Evolutionary conservation across 2,888 invertebrate genomes (phyloP), one percentile per base, ranked within the genome.

Genomic region (Cataglyphis livida): DNA sequence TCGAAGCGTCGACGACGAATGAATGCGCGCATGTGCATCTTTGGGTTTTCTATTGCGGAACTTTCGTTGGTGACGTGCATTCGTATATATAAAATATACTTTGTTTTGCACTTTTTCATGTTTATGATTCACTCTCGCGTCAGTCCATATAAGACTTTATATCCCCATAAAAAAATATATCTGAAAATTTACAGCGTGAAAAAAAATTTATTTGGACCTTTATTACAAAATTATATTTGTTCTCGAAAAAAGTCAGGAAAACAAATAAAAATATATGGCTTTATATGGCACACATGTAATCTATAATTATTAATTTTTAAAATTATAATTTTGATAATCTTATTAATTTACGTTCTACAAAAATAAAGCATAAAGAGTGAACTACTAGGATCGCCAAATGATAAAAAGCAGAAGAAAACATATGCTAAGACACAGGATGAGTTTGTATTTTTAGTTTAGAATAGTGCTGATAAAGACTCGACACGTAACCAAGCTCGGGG

Each of bases 401-500:
- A 65, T 76, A 68, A 61, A 32, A 41, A 71, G 38, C 7, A 61
- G 65, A 78, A 68, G 41, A 25, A 51, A 78, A 75, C 74, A 64
- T 82, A 85, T 83, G 82, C 70, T 65, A 74, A 73, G 68, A 82
- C 48, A 68, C 18, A 15, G 48, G n/a, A 84, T 35, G 83, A 79
- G 75, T 83, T 81, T 81, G 73, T 70, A 73, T 84, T 81, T 79
- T 48, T 61, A 62, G 9, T 44, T 54, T 48, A 73, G 18, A 81
- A 79, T 32, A 74, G 32, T 70, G 81, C 78, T 83, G 87, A 87
- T 90, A 87, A 90, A 85, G 76, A 83, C 82, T 82, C 70, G 35
- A 51, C 78, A 83, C 41, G 85, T 90, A 89, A 89, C 84, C 87
- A 87, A 86, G 89, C 84, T 87, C 85, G 78, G 66, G 83, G 70